Percentiles rank a stretch among this genome's conserved stretches.
phyloP scores from a whole-genome alignment of 2,888 invertebrate species.

The Bellardia pandia region DNA sequence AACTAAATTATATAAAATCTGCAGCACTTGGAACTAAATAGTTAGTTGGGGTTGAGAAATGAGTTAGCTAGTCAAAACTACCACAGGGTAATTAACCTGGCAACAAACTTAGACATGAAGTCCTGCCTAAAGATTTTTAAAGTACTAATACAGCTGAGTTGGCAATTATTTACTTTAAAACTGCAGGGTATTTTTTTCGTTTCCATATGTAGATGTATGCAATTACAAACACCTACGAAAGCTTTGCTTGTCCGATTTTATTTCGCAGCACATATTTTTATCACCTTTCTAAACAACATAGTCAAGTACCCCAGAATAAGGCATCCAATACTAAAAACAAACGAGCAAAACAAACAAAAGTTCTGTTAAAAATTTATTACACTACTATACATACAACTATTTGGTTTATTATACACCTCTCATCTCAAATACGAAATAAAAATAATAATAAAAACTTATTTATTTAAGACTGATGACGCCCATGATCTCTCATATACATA shows the following conservation, averaged over 20 bases:
- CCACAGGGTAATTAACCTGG: too few relatives aligned
- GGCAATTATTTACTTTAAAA: too few relatives aligned
- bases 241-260: background rate
- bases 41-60: too few relatives aligned
- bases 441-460: slow-evolving; percentile 43
- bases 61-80: too few relatives aligned
- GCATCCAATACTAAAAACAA: background rate
- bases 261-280: slow-evolving; percentile 24
- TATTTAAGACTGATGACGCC: slow-evolving; percentile 56
- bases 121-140: too few relatives aligned
- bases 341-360: background rate
- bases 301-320: background rate
- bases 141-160: too few relatives aligned
- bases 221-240: background rate
- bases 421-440: background rate
- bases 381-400: background rate
- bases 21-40: too few relatives aligned
- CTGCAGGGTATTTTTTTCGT: too few relatives aligned
- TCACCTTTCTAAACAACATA: background rate
- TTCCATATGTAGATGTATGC: too few relatives aligned
- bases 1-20: background rate
- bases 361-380: slow-evolving; percentile 2
- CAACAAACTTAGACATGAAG: too few relatives aligned
- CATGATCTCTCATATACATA: background rate
- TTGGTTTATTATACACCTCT: background rate